Conservation (phyloP, 2,797 vertebrate species). For the Rhinogobio ventralis region DNA sequence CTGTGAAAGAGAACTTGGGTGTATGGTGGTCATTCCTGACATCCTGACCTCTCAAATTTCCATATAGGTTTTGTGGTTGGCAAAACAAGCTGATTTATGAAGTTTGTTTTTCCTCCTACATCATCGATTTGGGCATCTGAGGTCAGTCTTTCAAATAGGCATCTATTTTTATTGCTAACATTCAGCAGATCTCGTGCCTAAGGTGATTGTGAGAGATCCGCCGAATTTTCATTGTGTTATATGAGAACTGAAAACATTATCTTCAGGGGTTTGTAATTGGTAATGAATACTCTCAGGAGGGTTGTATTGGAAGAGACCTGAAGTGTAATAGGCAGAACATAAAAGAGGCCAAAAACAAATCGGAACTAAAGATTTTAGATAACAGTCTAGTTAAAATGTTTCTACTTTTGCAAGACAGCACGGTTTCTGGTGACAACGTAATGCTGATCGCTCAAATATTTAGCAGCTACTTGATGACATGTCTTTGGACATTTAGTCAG, state of each 20-base stretch:
- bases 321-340: constrained; percentile 1
- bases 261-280: constrained; percentile 19
- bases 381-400: neutral
- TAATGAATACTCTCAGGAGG: neutral
- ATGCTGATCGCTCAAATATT: constrained; percentile 22
- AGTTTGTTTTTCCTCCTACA: constrained; percentile 53
- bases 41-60: neutral
- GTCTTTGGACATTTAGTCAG: constrained; percentile 10
- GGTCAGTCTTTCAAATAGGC: constrained; percentile 45
- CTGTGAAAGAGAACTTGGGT: neutral
- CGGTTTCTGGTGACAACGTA: neutral
- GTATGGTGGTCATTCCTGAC: neutral
- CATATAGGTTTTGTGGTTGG: constrained; percentile 3
- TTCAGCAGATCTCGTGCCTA: constrained; percentile 39
- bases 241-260: constrained; percentile 21
- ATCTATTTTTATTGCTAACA: constrained; percentile 63
- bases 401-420: neutral
- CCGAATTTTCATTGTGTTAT: constrained; percentile 19
- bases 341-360: neutral
- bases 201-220: constrained; percentile 20
- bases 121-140: constrained; percentile 40
- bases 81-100: constrained; percentile 36
- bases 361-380: constrained; percentile 1
- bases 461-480: constrained; percentile 10
- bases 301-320: neutral